Base-by-base conservation (phyloP, 2,888 invertebrate species). In the Leptinotarsa juncta region DNA sequence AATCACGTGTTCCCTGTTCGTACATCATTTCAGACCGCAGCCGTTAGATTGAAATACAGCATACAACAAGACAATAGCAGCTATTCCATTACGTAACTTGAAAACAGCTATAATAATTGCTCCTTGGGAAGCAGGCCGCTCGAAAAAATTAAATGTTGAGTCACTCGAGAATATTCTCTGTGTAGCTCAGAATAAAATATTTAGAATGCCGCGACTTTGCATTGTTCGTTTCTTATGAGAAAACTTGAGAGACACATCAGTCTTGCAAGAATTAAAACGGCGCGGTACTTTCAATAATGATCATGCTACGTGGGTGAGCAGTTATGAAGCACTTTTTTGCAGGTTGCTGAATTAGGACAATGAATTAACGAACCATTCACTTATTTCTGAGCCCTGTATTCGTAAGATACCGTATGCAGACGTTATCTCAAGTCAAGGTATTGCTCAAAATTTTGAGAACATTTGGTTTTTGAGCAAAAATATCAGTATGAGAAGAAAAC, bases 61-160 rank as follows among this genome's bases (percentile, higher is more conserved):
- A 57, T n/a, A n/a, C n/a, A 15, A 14, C 15, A 4, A 57, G 23
- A 57, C 57, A 57, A 57, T 55, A 12, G 55, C 20, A 20, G 20
- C 5, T 18, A 57, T 57, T 20, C 20, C 57, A 57, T 57, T 57
- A 57, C 57, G 57, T 23, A 57, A 57, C 15, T 57, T 57, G 20
- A 57, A 57, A 57, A 57, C 57, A 57, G 57, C 1, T 57, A 57
- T 23, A 23, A 23, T 57, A 57, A 57, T 57, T 57, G 16, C 57
- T 57, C 20, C 57, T 23, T 57, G 57, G 26, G 57, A 57, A 57
- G 57, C 57, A 57, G 57, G 20, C 20, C 57, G 20, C 26, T 57
- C 14, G 15, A 57, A 57, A 57, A 57, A 57, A 18, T 42, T 1
- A 18, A 53, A 57, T 57, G 57, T 57, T 57, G 57, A 57, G 23